phyloP scores from a whole-genome alignment of 2,888 invertebrate species.

The Drosophila neonasuta region DNA sequence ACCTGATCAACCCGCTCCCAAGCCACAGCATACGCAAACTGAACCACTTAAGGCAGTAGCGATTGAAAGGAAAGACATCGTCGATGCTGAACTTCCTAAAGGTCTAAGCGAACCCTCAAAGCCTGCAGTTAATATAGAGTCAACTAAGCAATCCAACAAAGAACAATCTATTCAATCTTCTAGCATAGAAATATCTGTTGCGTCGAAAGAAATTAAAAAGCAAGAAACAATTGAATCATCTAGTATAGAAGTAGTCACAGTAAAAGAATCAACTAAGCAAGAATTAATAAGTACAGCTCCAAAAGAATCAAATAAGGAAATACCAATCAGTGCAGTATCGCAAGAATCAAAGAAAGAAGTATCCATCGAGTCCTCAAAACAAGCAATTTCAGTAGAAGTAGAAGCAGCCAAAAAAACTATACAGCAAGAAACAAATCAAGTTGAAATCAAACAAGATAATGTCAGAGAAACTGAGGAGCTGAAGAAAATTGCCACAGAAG shows the following conservation, averaged over 20 bases:
- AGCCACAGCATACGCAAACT: conserved; percentile 3
- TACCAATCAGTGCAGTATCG: neutral
- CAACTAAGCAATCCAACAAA: neutral
- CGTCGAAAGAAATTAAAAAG: neutral
- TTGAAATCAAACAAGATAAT: conserved; percentile 18
- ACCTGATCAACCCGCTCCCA: conserved; percentile 12
- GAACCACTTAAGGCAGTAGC: conserved; percentile 5
- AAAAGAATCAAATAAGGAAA: neutral
- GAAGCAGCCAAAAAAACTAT: neutral
- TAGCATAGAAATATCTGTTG: neutral
- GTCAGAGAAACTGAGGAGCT: conserved; percentile 5
- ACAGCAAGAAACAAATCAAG: neutral
- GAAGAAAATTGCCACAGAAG: conserved; percentile 26
- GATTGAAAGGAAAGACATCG: conserved; percentile 7
- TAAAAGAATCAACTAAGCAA: conserved; percentile 1
- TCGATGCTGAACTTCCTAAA: neutral
- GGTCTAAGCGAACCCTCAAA: conserved; percentile 4
- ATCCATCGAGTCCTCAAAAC: neutral
- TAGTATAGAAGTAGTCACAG: neutral
- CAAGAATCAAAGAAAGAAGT: neutral
- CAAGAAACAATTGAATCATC: conserved; percentile 2
- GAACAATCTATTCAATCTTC: conserved; percentile 1
- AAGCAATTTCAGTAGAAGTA: neutral
- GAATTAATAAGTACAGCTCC: neutral
- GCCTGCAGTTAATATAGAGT: neutral